These are phyloP conservation scores for Turnix velox DNA, from an alignment of 2,113 vertebrate species.

Conservation along the genomic window DNA sequence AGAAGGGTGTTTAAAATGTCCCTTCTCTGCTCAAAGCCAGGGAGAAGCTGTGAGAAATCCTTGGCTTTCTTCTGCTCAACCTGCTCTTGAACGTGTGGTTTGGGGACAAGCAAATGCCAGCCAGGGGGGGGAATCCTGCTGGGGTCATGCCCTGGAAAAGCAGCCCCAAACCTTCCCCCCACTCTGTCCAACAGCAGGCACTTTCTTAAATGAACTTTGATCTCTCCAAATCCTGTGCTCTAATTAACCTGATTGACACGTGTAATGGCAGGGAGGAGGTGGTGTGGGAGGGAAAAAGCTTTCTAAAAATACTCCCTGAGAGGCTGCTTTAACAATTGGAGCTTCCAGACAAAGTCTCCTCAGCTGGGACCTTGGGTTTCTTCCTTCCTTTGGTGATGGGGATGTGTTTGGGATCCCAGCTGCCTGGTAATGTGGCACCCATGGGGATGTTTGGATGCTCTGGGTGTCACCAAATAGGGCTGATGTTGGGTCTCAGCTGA, in stretches of 20 bases:
- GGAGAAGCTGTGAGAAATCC: not conserved
- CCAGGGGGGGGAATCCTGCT: slow-evolving; percentile 9
- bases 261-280: not conserved
- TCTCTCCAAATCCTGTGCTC: not conserved
- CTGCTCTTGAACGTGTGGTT: not conserved
- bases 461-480: too few relatives aligned
- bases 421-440: not conserved
- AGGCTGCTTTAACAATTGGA: not conserved
- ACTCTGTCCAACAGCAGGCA: not conserved
- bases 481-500: too few relatives aligned
- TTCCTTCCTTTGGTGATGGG: not conserved
- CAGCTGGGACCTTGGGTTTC: not conserved
- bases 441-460: too few relatives aligned
- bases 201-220: not conserved
- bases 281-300: not conserved
- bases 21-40: not conserved
- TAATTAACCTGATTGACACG: not conserved
- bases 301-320: not conserved
- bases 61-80: slow-evolving; percentile 1
- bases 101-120: slow-evolving; percentile 11
- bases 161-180: slow-evolving; percentile 18
- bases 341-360: not conserved
- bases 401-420: not conserved
- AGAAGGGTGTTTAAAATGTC: not conserved
- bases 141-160: not conserved